A percentile compares a stretch with the other conserved stretches of the same genome.
These are phyloP conservation scores for Bubo bubo DNA, from an alignment of 2,113 vertebrate species.

Conservation along the genomic window DNA sequence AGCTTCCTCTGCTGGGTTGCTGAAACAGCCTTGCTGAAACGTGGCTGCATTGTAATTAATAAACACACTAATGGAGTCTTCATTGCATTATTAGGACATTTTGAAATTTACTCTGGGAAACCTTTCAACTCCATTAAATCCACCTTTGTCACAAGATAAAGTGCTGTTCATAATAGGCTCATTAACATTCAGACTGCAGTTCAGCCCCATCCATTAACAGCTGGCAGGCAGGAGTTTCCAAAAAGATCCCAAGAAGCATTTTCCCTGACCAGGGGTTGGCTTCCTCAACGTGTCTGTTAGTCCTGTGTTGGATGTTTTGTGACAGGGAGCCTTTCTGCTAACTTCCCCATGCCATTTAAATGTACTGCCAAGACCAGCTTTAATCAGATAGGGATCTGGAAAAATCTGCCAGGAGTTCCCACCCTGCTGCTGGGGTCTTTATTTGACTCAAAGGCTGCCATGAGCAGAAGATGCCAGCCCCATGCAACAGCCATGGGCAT, in stretches of 20 bases:
- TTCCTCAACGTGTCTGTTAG: not conserved
- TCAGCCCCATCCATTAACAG: constrained; percentile 56
- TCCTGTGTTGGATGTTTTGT: not conserved
- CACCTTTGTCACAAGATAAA: constrained; percentile 72
- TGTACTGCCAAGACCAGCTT: not conserved
- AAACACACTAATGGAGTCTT: constrained; percentile 61
- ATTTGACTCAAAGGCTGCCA: not conserved
- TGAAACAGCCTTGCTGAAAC: not conserved
- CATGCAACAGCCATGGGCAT: not conserved
- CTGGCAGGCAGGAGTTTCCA: constrained; percentile 40
- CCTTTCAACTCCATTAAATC: constrained; percentile 68
- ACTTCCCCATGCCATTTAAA: not conserved
- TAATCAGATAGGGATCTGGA: not conserved
- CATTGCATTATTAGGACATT: constrained; percentile 59
- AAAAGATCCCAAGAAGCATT: constrained; percentile 28
- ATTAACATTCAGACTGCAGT: constrained; percentile 62
- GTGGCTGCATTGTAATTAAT: constrained; percentile 35
- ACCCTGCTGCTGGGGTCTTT: not conserved
- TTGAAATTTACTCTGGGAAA: constrained; percentile 69
- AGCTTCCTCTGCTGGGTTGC: not conserved
- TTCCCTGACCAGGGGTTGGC: not conserved
- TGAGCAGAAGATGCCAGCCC: not conserved
- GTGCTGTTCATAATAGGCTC: constrained; percentile 55
- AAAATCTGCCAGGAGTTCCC: not conserved
- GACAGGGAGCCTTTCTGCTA: not conserved